Conservation (phyloP, 2,113 vertebrate genomes). For the Boulengerochromis microlepis region DNA sequence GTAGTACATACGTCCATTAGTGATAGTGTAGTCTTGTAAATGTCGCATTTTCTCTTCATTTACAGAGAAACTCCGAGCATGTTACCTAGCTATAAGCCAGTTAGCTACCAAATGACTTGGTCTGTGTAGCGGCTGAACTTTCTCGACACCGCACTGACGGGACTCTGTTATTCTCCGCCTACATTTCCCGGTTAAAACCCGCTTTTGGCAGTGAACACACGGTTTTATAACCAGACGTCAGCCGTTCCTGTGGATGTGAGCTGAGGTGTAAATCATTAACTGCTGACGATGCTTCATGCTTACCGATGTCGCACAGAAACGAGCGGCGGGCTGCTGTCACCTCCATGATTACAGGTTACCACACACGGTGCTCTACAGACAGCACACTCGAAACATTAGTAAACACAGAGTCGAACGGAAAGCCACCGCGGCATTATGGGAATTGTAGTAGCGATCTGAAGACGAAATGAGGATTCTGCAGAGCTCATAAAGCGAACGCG, state of each 20-base stretch:
- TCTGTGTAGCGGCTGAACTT: neutral
- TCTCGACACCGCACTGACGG: neutral
- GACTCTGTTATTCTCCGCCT: neutral
- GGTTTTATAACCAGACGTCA: rapidly evolving
- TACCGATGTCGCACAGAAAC: constrained; percentile 61
- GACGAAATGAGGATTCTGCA: neutral
- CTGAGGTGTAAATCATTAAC: neutral
- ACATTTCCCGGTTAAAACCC: neutral
- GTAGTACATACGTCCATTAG: neutral
- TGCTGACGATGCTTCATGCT: constrained; percentile 1
- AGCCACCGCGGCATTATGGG: constrained; percentile 1
- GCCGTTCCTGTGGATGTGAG: neutral
- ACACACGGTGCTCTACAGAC: neutral
- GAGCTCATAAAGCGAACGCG: neutral
- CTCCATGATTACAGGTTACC: constrained; percentile 27
- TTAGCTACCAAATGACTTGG: neutral
- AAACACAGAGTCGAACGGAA: neutral
- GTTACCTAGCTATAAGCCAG: neutral
- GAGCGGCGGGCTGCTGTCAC: constrained; percentile 46
- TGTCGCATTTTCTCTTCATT: neutral
- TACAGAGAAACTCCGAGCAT: too few relatives aligned
- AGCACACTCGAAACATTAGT: neutral
- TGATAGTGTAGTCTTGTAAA: neutral
- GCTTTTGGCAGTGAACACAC: rapidly evolving
- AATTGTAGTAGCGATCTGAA: constrained; percentile 8